Conservation (phyloP, 1,140 invertebrate species). For the Mesaphorura yosii region DNA sequence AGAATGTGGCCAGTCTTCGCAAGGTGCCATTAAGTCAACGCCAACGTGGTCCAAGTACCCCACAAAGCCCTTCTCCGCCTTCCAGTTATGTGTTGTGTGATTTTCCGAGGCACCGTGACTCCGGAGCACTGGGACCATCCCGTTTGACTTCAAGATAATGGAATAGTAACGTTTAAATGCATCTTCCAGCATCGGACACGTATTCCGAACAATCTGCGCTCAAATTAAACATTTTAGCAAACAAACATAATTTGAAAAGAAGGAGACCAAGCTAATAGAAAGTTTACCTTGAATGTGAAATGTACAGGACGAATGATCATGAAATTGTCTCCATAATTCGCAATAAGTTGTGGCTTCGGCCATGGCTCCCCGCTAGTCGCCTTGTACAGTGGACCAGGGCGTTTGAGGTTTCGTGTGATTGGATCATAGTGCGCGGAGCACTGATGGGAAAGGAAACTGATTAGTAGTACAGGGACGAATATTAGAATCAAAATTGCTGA, state of each 20-base stretch:
- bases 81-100: constrained; percentile 34
- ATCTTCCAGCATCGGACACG: constrained; percentile 45
- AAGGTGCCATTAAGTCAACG: constrained; percentile 43
- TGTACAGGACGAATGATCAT: constrained; percentile 31
- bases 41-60: constrained; percentile 37
- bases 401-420: background rate
- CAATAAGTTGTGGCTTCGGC: constrained; percentile 34
- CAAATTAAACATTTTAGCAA: constrained; percentile 5
- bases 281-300: constrained; percentile 32
- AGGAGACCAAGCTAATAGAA: background rate
- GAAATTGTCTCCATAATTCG: constrained; percentile 27
- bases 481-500: too few relatives aligned
- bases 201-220: constrained; percentile 34
- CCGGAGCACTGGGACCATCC: background rate
- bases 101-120: constrained; percentile 31
- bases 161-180: constrained; percentile 44
- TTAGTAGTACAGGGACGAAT: too few relatives aligned
- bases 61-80: background rate
- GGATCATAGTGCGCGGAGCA: background rate
- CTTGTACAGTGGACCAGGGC: background rate
- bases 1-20: constrained; percentile 47
- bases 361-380: constrained; percentile 39
- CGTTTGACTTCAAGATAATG: constrained; percentile 32
- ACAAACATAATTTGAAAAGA: background rate
- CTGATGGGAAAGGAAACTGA: too few relatives aligned